Percentiles rank a stretch among this genome's conserved stretches.
These are phyloP conservation scores for Diploptera punctata DNA, from an alignment of 2,888 invertebrate species.

Conservation along the genomic window DNA sequence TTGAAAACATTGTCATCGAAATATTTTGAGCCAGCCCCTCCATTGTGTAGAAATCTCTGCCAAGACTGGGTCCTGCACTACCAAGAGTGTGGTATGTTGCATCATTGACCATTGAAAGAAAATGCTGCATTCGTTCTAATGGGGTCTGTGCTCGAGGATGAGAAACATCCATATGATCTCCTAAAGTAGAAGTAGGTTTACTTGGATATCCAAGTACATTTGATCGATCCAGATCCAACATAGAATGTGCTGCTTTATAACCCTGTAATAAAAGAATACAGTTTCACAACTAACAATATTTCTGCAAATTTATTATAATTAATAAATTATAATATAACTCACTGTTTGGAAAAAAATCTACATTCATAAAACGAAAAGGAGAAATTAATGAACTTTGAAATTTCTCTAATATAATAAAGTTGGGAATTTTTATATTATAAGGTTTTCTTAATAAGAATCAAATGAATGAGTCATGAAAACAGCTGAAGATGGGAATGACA, in stretches of 20 bases:
- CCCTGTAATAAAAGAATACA: conserved; percentile 53
- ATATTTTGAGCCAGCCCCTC: conserved; percentile 78
- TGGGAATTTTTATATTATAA: too few species aligned
- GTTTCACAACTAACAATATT: background rate
- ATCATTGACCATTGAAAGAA: conserved; percentile 79
- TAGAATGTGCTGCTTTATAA: conserved; percentile 72
- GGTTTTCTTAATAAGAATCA: too few species aligned
- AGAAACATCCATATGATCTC: conserved; percentile 47
- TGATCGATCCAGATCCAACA: conserved; percentile 78
- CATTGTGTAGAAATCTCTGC: conserved; percentile 83
- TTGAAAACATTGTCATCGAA: conserved; percentile 72
- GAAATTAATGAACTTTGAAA: too few species aligned
- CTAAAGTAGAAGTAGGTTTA: conserved; percentile 18
- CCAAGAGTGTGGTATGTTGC: conserved; percentile 82
- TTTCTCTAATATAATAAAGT: too few species aligned
- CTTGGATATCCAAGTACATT: conserved; percentile 67
- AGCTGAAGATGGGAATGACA: too few species aligned
- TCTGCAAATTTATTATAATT: too few species aligned
- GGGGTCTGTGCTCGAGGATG: conserved; percentile 59
- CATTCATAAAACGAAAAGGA: too few species aligned
- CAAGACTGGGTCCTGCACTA: conserved; percentile 78
- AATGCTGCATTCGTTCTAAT: conserved; percentile 83
- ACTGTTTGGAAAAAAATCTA: too few species aligned
- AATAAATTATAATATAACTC: too few species aligned
- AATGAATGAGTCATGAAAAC: too few species aligned